Evolutionary conservation across 1,140 invertebrate genomes (phyloP).

Genomic region (Brachionus manjavacas): DNA sequence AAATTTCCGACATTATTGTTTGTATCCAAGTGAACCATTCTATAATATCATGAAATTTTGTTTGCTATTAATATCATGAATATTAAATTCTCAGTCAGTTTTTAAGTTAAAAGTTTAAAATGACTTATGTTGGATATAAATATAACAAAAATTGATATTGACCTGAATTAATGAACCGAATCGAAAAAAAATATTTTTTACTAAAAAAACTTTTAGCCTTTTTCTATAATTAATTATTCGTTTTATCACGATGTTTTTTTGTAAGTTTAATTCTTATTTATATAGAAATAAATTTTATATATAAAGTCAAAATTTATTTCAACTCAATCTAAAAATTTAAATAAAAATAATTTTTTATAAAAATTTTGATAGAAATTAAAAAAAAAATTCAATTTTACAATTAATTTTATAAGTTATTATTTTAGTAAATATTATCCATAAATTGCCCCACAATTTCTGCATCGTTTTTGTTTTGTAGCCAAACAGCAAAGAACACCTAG

Average conservation of each 20-base stretch:
- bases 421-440: conserved; percentile 59
- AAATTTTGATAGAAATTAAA: too few relatives aligned
- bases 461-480: conserved; percentile 70
- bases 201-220: too few relatives aligned
- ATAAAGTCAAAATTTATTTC: too few relatives aligned
- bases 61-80: background rate
- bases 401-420: background rate
- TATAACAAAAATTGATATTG: background rate
- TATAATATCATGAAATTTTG: background rate
- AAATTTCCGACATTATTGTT: background rate
- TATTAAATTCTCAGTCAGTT: background rate
- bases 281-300: too few relatives aligned
- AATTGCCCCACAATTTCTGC: conserved; percentile 75
- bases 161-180: background rate
- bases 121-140: background rate
- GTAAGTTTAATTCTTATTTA: too few relatives aligned
- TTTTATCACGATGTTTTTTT: too few relatives aligned
- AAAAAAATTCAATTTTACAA: too few relatives aligned
- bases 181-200: background rate
- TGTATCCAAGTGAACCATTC: background rate
- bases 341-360: too few relatives aligned
- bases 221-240: too few relatives aligned
- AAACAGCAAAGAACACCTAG: conserved; percentile 76
- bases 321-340: too few relatives aligned
- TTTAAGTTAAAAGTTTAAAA: background rate